Conservation (phyloP, 2,797 vertebrate species). For the Setipinna tenuifilis region DNA sequence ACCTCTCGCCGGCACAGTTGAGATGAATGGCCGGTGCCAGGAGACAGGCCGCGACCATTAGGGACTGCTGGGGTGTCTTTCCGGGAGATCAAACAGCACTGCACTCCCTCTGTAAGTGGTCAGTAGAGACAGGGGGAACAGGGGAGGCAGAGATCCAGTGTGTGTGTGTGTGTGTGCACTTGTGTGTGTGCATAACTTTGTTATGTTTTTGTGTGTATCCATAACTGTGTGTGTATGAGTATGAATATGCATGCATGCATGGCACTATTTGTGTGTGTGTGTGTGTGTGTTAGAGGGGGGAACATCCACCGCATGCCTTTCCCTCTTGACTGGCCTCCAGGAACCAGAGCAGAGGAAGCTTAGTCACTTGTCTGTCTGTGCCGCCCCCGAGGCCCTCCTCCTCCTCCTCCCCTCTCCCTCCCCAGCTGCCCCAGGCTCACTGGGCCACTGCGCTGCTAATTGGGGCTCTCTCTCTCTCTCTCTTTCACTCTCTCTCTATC, state of each 20-base stretch:
- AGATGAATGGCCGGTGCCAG: background rate
- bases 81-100: background rate
- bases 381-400: background rate
- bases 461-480: background rate
- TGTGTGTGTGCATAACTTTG: background rate
- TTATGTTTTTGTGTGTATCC: background rate
- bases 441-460: constrained; percentile 13
- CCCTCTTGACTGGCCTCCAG: background rate
- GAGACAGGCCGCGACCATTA: background rate
- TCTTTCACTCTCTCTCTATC: background rate
- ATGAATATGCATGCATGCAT: background rate
- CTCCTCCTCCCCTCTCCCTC: background rate
- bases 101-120: background rate
- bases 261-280: background rate
- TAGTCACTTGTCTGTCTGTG: constrained; percentile 19
- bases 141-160: background rate
- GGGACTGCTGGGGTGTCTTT: background rate
- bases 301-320: background rate
- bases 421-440: background rate
- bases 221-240: background rate
- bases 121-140: background rate
- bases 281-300: background rate
- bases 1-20: background rate
- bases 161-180: background rate
- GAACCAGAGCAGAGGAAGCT: background rate